Base-by-base conservation (phyloP, 2,888 invertebrate species). In the Biston stratarius region DNA sequence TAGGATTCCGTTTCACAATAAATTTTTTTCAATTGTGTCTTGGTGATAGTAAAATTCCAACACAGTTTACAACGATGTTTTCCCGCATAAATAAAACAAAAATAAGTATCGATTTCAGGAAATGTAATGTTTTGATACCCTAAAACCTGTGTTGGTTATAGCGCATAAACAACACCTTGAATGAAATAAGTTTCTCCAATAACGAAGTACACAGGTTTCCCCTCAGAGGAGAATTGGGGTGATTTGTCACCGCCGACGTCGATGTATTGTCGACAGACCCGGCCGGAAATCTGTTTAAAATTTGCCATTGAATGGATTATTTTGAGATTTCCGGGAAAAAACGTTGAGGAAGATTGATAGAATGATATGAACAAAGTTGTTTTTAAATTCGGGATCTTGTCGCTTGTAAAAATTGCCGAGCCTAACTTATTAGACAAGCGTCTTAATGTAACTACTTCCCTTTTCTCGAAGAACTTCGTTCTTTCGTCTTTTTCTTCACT, bases 221-320 rank as follows among this genome's bases (percentile, higher is more conserved):
- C 42, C 36, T 61, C 40, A 61, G 34, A 51, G 61, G 48, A 62
- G 61, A 56, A 67, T n/a, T 52, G 15, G 61, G 62, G 67, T 49
- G 70, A 70, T 70, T 67, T 64, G 70, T 67, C 70, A 70, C 15
- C 51, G 55, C 33, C n/a, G 62, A 67, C 59, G 55, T 67, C 67
- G 59, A 67, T 51, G 65, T 34, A 66, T 66, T 58, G 52, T 42
- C 52, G 66, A 15, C 52, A 55, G 48, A 38, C 51, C 42, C 38
- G 52, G 48, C 44, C 7, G 48, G 36, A 14, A 61, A 69, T 62
- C 47, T 59, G 53, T 61, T 68, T 60, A 45, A 67, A 65, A 60
- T 64, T 64, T 57, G 48, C 42, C 40, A 51, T 48, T 49, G 48
- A 47, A 58, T 38, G n/a, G 55, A 44, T 58, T 58, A 48, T 58